A percentile compares a stretch with the other conserved stretches of the same genome.
Conservation (phyloP, 2,888 invertebrate genomes). For the Dione juno region DNA sequence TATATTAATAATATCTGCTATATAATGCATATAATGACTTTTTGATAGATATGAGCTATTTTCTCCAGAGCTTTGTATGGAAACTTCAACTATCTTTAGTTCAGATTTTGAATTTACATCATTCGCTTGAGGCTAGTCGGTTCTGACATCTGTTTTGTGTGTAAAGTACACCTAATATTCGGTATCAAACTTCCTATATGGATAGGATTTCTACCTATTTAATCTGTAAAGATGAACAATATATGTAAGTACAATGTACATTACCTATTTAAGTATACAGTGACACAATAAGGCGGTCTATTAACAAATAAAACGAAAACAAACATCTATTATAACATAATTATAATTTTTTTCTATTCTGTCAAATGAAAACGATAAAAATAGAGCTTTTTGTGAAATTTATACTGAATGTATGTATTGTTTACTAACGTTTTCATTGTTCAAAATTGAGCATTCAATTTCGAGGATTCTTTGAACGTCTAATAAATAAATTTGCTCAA, state of each 20-base stretch:
- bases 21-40: neutral
- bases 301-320: no score
- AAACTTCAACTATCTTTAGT: neutral
- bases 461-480: neutral
- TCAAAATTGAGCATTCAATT: neutral
- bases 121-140: conserved; percentile 13
- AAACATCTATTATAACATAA: no score
- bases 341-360: no score
- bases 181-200: neutral
- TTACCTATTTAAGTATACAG: no score
- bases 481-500: neutral
- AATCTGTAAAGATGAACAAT: neutral
- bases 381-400: neutral
- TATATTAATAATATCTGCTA: neutral
- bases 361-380: neutral
- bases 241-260: no score
- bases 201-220: neutral
- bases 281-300: no score
- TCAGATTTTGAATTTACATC: conserved; percentile 5
- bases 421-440: neutral
- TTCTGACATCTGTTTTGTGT: neutral
- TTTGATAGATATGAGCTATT: neutral
- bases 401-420: neutral
- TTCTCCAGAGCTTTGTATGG: neutral
- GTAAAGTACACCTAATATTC: neutral